phyloP scores from a whole-genome alignment of 2,888 invertebrate species.

The Colostygia pectinataria region DNA sequence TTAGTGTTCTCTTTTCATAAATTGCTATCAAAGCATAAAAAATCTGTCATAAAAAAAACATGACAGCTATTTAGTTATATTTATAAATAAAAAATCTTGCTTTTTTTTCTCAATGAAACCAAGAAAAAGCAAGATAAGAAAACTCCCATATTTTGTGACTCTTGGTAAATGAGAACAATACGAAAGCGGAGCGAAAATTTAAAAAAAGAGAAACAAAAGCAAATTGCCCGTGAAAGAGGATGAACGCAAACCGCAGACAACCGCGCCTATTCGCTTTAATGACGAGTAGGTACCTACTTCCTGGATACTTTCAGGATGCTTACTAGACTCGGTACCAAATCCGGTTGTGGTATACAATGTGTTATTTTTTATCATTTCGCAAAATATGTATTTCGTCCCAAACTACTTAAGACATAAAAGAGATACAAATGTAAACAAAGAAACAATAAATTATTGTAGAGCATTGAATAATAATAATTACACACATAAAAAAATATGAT shows the following conservation, averaged over 20 bases:
- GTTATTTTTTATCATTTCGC: no score
- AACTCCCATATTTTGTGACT: constrained; percentile 52
- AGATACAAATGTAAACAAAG: no score
- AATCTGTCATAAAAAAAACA: neutral
- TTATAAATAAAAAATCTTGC: no score
- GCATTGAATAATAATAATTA: no score
- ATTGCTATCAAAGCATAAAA: no score
- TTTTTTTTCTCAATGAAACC: neutral
- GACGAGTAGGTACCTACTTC: constrained; percentile 44
- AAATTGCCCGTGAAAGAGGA: constrained; percentile 66
- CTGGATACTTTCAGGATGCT: neutral
- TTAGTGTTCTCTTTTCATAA: no score
- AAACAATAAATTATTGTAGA: no score
- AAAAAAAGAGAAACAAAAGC: constrained; percentile 71
- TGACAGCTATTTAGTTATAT: no score
- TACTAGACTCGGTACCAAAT: neutral
- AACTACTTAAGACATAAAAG: no score
- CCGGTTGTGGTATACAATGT: neutral
- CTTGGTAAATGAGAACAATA: constrained; percentile 55
- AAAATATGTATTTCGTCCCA: no score
- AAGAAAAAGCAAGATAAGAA: constrained; percentile 45
- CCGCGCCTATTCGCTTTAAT: constrained; percentile 57
- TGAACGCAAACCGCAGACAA: constrained; percentile 47
- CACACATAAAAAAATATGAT: no score
- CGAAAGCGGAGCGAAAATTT: constrained; percentile 65